Evolutionary conservation across 2,113 vertebrate genomes (phyloP), one percentile per base, ranked within the genome.

Genomic region (Plotosus lineatus): DNA sequence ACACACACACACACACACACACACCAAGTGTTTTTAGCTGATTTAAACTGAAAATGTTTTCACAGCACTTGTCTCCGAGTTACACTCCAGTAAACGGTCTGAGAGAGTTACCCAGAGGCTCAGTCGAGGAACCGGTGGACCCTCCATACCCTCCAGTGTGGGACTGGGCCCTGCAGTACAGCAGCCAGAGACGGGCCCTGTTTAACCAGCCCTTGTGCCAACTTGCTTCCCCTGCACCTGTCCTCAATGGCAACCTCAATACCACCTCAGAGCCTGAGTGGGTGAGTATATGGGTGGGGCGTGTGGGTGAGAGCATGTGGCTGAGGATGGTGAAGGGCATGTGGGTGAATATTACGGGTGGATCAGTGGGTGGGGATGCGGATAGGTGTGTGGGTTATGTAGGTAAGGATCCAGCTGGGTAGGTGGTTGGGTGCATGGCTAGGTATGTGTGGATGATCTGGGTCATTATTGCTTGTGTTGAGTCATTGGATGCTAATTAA

Each of bases 81-180:
- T 96, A 96, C 86, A 95, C 94, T 0, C 92, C 94, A 0, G 90
- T 94, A 26, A 94, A 91, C 0, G 92, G 94, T 28, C 93, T 93
- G 91, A 87, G 87, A 51, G 93, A 94, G 19, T 75, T 86, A 7
- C 85, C 88, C 15, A 80, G 87, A 1, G 90, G 91, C n/a, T 79
- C 88, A 0, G 81, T 83, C 8, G 84, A 85, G 0, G 89, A 94
- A 2, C 76, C 88, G 0, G 78, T 85, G 0, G 88, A 90, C 86
- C 90, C 90, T 0, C 83, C 85, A 0, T 83, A 91, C 46, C 91
- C 91, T 6, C 48, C 90, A 0, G 91, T 95, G n/a, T 98, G 97
- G 97, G 95, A 95, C 89, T 99, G 97, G 97, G 88, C 88, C 6
- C 90, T 95, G 65, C 95, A 95, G 88, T 97, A 95, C 90, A 93